Base-by-base conservation (phyloP, 1,140 invertebrate species). In the Anthonomus grandis region DNA sequence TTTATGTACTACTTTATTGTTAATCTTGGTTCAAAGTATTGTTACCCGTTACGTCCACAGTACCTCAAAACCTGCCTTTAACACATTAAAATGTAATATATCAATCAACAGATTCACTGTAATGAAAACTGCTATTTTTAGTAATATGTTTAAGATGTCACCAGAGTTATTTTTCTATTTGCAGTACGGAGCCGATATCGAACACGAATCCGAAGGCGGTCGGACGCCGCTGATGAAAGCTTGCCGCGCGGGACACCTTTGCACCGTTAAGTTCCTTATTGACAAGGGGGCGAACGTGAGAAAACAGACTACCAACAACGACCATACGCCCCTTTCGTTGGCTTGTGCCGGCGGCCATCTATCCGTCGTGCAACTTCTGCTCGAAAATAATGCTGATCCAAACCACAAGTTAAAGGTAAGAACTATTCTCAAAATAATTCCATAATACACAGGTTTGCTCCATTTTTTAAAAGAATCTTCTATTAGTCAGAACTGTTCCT, bases 221-320 rank as follows among this genome's bases (percentile, higher is more conserved):
- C 82, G 90, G 74, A 98, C 96, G 24, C 96, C 97, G 22, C 75
- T 99, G 57, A 99, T 99, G 97, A 92, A 99, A 76, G 95, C 97
- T n/a, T 94, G 94, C 60, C 86, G 97, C 70, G 95, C 96, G 46
- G 96, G 96, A n/a, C 96, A 99, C 76, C 78, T 95, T n/a, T 94
- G 92, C 71, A 97, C 96, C 41, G 97, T 98, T 41, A 92, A 97
- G 77, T 93, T 98, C 74, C 83, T 99, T 41, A 86, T 98, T 52
- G 86, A 88, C 34, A 93, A 93, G 79, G 89, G 90, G 56, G 95
- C 94, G 13, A 92, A 98, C 75, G 93, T 99, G 12, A 89, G 90
- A 67, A 58, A 58, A 27, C 87, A 94, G 79, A 98, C 97, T 41
- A 93, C 94, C 59, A 98, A 95, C 68, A 98, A 98, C 74, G 91